Evolutionary conservation across 1,140 invertebrate genomes (phyloP).

Genomic region (Meloidogyne hapla): DNA sequence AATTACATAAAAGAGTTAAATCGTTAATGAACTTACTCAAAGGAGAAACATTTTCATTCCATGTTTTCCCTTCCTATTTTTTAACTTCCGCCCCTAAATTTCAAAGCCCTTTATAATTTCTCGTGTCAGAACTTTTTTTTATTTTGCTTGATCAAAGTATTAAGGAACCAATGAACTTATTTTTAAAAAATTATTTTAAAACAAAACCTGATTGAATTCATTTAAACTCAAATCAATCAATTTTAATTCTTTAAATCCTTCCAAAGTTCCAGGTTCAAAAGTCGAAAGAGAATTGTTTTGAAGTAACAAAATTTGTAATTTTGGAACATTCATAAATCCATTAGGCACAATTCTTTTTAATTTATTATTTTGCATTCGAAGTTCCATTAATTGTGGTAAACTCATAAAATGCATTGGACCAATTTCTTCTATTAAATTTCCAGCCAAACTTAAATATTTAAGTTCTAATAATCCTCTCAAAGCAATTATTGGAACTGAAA

Average conservation of each 20-base stretch:
- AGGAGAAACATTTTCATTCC: no score
- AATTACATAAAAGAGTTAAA: no score
- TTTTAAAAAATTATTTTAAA: not conserved
- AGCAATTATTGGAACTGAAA: slow-evolving; percentile 49
- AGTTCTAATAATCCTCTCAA: slow-evolving; percentile 50
- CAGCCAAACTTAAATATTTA: slow-evolving; percentile 51
- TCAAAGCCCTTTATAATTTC: no score
- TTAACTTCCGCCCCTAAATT: no score
- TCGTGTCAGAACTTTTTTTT: no score
- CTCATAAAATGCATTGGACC: slow-evolving; percentile 62
- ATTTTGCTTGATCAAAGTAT: no score
- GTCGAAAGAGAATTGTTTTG: slow-evolving; percentile 48
- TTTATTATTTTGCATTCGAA: slow-evolving; percentile 52
- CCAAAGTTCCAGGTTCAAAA: slow-evolving; percentile 42
- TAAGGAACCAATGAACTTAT: not conserved
- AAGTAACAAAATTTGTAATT: slow-evolving; percentile 47
- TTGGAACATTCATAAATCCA: slow-evolving; percentile 63
- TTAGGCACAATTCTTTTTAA: slow-evolving; percentile 51
- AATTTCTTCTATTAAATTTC: slow-evolving; percentile 53
- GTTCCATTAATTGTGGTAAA: slow-evolving; percentile 54
- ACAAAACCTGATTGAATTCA: slow-evolving; percentile 35
- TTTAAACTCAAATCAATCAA: slow-evolving; percentile 44
- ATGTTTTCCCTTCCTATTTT: no score
- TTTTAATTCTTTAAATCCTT: slow-evolving; percentile 50
- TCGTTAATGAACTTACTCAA: no score